phyloP scores from a whole-genome alignment of 2,888 invertebrate genomes.

The Orthosia cruda region DNA sequence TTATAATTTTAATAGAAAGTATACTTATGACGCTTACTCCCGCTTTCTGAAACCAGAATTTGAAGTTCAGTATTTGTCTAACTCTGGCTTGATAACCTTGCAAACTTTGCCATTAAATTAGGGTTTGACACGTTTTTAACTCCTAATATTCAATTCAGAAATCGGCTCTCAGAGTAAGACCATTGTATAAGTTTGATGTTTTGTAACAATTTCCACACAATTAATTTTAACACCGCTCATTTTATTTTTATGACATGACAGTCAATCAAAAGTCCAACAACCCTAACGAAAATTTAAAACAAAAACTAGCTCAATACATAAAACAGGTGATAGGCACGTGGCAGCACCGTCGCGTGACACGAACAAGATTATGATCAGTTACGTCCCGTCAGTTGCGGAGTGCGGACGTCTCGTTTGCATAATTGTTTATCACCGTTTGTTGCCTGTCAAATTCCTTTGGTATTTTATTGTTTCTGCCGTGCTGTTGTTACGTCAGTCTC shows the following conservation, averaged over 20 bases:
- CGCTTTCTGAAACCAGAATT: no score
- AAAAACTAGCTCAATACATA: constrained; percentile 19
- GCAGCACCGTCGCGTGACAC: constrained; percentile 66
- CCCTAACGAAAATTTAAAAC: neutral
- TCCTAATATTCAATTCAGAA: no score
- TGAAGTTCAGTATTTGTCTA: no score
- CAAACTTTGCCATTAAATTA: no score
- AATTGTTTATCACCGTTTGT: constrained; percentile 62
- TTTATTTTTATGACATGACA: neutral
- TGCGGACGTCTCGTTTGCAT: constrained; percentile 67
- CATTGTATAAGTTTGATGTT: no score
- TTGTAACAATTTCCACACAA: no score
- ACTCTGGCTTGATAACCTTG: no score
- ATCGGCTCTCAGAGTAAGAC: no score
- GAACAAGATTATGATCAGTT: constrained; percentile 62
- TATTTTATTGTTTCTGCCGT: constrained; percentile 38
- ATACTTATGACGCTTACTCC: no score
- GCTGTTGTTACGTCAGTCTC: constrained; percentile 11
- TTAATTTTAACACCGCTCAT: neutral
- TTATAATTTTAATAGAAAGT: no score
- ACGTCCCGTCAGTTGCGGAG: constrained; percentile 32
- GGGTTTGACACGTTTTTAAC: no score
- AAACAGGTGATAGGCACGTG: constrained; percentile 64
- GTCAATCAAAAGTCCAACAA: constrained; percentile 6
- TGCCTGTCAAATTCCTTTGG: constrained; percentile 41